Evolutionary conservation across 1,140 invertebrate genomes (phyloP), one percentile per base, ranked within the genome.

Genomic region (Drosophila nebulosa): DNA sequence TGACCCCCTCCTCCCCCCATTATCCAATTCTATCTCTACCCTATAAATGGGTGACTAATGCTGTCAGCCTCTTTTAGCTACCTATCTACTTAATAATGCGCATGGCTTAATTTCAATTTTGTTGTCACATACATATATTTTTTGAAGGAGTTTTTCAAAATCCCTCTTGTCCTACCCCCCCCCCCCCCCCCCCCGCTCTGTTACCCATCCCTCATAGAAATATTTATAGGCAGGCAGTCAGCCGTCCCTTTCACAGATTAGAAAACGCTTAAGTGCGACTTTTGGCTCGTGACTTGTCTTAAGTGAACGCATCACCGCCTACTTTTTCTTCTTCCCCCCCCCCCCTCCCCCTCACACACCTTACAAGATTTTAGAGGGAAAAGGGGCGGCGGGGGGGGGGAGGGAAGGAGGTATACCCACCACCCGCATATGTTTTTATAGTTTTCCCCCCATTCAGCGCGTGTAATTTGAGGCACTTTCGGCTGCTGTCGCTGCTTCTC

Each of bases 221-320:
- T 85, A 85, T 86, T 85, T 75, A 85, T 86, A 85, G 81, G 62
- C 60, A 57, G 39, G 16, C 16, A 21, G 39, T 39, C 78, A 85
- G 73, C 77, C n/a, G n/a, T n/a, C 80, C 80, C 80, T 80, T 74
- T 46, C 63, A 59, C 52, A 86, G 83, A 83, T 86, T 86, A 83
- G 83, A 83, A 83, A 86, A 81, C 83, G 84, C 83, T 88, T 83
- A 88, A 88, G 84, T 84, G 79, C 84, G 83, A 88, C 83, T 89
- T 88, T 88, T 89, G 84, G 79, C 83, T 88, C 83, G 83, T 88
- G 83, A 88, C 83, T 88, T 84, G 83, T 89, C 83, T 78, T 88
- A 88, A 88, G 83, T 89, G 84, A 73, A 56, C 58, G 42, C 14
- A 46, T 46, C 53, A 3, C 18, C 39, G 18, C 39, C 39, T 46